Percentiles rank a stretch among this genome's conserved stretches.
These are phyloP conservation scores for Trogon melanurus DNA, from an alignment of 2,113 vertebrate genomes.

Conservation along the genomic window DNA sequence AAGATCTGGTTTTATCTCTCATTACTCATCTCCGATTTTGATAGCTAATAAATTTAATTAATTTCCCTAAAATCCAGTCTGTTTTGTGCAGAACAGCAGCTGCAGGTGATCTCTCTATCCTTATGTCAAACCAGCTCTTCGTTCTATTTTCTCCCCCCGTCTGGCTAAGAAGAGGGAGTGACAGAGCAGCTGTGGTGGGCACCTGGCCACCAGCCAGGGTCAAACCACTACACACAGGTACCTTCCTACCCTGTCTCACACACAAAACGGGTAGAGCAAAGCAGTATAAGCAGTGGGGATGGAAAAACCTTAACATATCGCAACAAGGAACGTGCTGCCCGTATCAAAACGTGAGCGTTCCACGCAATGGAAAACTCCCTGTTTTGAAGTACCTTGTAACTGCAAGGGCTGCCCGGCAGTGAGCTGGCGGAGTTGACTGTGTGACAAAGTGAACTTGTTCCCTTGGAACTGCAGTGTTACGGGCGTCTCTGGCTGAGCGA, in stretches of 20 bases:
- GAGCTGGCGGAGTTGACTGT: slow-evolving; percentile 91
- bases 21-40: too few species aligned
- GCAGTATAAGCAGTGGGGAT: not conserved
- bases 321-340: not conserved
- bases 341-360: slow-evolving; percentile 42
- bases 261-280: not conserved
- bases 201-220: too few species aligned
- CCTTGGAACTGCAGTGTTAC: slow-evolving; percentile 94
- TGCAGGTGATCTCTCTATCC: too few species aligned
- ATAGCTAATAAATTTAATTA: too few species aligned
- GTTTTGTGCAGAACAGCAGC: too few species aligned
- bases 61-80: too few species aligned
- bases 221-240: not conserved
- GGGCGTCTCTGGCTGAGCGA: slow-evolving; percentile 88
- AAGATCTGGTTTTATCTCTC: too few species aligned
- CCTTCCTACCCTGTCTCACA: not conserved
- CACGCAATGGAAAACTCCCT: not conserved
- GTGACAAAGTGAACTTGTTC: slow-evolving; percentile 92
- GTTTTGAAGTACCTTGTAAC: slow-evolving; percentile 84
- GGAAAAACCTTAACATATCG: not conserved
- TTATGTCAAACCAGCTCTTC: too few species aligned
- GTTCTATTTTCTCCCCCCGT: too few species aligned
- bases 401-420: slow-evolving; percentile 92
- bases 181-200: too few species aligned
- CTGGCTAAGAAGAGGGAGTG: too few species aligned